phyloP scores from a whole-genome alignment of 2,113 vertebrate species.

The Crotalus viridis region DNA sequence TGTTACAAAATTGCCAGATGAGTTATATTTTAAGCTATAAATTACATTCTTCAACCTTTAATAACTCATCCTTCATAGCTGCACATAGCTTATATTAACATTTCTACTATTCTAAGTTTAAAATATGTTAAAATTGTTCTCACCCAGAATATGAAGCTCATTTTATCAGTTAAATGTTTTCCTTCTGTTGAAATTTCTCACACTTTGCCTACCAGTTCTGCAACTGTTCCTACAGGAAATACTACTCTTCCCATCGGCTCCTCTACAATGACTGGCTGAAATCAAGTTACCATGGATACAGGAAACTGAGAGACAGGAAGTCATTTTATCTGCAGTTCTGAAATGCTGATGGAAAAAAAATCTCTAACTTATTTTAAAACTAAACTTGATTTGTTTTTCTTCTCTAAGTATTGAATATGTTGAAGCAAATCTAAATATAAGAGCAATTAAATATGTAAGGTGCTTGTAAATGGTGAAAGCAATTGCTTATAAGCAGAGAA shows the following conservation, averaged over 20 bases:
- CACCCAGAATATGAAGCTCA: slow-evolving; percentile 69
- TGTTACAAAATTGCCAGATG: slow-evolving; percentile 17
- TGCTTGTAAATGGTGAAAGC: background rate
- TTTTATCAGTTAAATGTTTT: slow-evolving; percentile 44
- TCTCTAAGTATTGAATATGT: background rate
- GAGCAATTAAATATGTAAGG: background rate
- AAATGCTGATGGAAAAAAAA: slow-evolving; percentile 72
- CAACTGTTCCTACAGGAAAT: slow-evolving; percentile 73
- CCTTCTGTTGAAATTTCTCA: background rate
- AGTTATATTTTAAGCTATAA: slow-evolving; percentile 21
- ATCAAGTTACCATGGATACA: slow-evolving; percentile 80
- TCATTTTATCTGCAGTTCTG: slow-evolving; percentile 73
- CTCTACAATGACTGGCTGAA: slow-evolving; percentile 63
- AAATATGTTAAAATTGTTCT: slow-evolving; percentile 62
- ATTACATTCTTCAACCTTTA: background rate
- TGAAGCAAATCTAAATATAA: background rate
- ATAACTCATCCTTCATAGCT: background rate
- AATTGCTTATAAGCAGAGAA: background rate
- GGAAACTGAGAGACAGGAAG: slow-evolving; percentile 80
- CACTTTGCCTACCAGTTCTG: slow-evolving; percentile 42
- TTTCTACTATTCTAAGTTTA: slow-evolving; percentile 16
- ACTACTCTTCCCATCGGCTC: slow-evolving; percentile 64
- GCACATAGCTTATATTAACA: background rate
- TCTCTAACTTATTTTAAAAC: slow-evolving; percentile 62
- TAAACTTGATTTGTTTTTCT: slow-evolving; percentile 46